phyloP scores from a whole-genome alignment of 2,113 vertebrate species.

The Ascaphus truei region DNA sequence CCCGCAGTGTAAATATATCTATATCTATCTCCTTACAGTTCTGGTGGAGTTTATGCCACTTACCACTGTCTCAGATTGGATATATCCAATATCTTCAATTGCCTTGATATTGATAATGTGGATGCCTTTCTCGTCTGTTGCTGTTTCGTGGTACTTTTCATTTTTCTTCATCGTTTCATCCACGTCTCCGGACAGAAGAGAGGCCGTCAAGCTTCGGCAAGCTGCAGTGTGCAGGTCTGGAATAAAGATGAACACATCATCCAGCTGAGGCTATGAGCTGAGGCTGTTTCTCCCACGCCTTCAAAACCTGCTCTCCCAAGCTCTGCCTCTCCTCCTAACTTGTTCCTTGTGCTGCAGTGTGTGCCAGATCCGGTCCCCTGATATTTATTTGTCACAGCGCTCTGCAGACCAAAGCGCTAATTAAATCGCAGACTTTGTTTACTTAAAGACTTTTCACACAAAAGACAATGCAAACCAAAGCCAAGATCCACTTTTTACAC shows the following conservation, averaged over 20 bases:
- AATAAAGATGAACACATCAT: slow-evolving; percentile 39
- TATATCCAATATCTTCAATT: slow-evolving; percentile 59
- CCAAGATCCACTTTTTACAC: too few relatives aligned
- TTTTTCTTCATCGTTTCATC: slow-evolving; percentile 62
- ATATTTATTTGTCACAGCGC: slow-evolving; percentile 15
- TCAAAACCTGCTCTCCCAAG: slow-evolving; percentile 13
- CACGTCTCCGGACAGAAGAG: slow-evolving; percentile 41
- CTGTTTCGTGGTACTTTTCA: slow-evolving; percentile 63
- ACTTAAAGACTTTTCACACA: not conserved
- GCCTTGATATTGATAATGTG: slow-evolving; percentile 57
- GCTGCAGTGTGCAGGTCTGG: slow-evolving; percentile 41
- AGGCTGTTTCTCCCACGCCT: slow-evolving; percentile 29
- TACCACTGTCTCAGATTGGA: slow-evolving; percentile 71
- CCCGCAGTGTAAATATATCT: too few relatives aligned
- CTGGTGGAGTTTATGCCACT: slow-evolving; percentile 35
- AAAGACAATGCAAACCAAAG: too few relatives aligned
- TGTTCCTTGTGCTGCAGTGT: slow-evolving; percentile 11
- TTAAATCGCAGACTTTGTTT: slow-evolving; percentile 3
- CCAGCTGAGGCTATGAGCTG: slow-evolving; percentile 12
- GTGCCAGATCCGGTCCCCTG: slow-evolving; percentile 29
- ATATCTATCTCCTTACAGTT: too few relatives aligned
- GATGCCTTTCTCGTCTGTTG: slow-evolving; percentile 61
- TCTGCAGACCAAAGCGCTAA: not conserved
- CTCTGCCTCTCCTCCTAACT: slow-evolving; percentile 35
- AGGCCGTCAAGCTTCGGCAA: slow-evolving; percentile 51